phyloP scores from a whole-genome alignment of 2,113 vertebrate genomes.

The Hydrolagus affinis region DNA sequence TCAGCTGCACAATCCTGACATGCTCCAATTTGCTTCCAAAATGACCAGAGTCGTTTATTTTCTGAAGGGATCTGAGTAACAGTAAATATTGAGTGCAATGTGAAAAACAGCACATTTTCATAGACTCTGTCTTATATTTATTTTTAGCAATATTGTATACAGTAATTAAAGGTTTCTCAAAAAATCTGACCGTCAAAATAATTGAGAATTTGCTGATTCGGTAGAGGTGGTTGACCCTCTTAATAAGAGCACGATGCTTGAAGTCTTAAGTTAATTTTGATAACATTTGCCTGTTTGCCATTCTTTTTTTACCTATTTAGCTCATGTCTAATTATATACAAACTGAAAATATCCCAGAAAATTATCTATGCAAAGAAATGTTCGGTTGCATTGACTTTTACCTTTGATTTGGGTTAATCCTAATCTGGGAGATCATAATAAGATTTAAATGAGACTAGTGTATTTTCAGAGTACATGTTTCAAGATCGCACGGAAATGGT shows the following conservation, averaged over 20 bases:
- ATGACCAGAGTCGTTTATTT: not conserved
- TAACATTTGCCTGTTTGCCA: too few species aligned
- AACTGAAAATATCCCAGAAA: too few species aligned
- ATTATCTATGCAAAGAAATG: not conserved
- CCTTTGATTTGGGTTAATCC: not conserved
- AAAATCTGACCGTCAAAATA: not conserved
- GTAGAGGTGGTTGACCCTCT: too few species aligned
- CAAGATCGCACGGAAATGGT: not conserved
- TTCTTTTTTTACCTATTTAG: too few species aligned
- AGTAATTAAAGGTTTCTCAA: not conserved
- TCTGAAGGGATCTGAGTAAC: not conserved
- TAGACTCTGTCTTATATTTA: not conserved
- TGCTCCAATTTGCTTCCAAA: not conserved
- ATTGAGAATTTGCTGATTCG: not conserved
- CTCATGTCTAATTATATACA: too few species aligned
- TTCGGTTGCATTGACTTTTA: not conserved
- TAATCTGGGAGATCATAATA: not conserved
- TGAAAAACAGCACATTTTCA: not conserved
- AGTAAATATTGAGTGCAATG: not conserved
- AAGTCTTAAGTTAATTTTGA: not conserved
- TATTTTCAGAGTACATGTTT: not conserved
- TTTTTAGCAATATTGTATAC: not conserved
- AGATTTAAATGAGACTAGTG: not conserved
- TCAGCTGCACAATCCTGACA: not conserved
- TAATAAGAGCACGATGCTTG: too few species aligned